These are phyloP conservation scores for Panonychus citri DNA, from an alignment of 1,140 invertebrate species.

Conservation along the genomic window DNA sequence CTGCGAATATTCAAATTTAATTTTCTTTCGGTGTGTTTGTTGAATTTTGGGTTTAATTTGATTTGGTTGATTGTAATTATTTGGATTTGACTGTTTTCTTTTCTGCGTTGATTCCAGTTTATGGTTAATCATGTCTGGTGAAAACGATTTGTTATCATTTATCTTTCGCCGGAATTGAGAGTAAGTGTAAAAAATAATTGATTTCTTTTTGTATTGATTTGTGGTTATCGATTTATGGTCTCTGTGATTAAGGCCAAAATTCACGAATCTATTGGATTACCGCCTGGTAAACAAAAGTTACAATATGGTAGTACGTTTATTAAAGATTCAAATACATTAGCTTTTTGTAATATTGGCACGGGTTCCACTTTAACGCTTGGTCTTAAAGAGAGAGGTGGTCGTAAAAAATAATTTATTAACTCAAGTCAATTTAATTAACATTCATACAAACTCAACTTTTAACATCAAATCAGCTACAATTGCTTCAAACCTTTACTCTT, in stretches of 20 bases:
- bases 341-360: conserved; percentile 77
- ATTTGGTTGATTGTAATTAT: too few species aligned
- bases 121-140: conserved; percentile 2
- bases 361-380: conserved; percentile 63
- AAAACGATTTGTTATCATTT: conserved; percentile 82
- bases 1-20: too few species aligned
- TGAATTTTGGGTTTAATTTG: too few species aligned
- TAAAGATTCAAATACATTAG: conserved; percentile 83
- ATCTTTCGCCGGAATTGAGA: conserved; percentile 96
- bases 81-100: too few species aligned
- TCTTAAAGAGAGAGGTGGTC: conserved; percentile 87
- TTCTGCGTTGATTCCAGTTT: neutral
- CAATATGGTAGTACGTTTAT: conserved; percentile 89
- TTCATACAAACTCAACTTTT: too few species aligned
- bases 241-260: conserved; percentile 67
- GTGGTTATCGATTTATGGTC: conserved; percentile 25
- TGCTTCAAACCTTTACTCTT: too few species aligned
- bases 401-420: conserved; percentile 62
- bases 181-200: conserved; percentile 45
- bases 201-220: conserved; percentile 29
- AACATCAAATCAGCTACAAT: too few species aligned
- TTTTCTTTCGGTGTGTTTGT: too few species aligned
- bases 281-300: conserved; percentile 91
- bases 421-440: too few species aligned
- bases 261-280: conserved; percentile 68